Conservation (phyloP, 2,797 vertebrate genomes). For the Eurystomus glaucurus region DNA sequence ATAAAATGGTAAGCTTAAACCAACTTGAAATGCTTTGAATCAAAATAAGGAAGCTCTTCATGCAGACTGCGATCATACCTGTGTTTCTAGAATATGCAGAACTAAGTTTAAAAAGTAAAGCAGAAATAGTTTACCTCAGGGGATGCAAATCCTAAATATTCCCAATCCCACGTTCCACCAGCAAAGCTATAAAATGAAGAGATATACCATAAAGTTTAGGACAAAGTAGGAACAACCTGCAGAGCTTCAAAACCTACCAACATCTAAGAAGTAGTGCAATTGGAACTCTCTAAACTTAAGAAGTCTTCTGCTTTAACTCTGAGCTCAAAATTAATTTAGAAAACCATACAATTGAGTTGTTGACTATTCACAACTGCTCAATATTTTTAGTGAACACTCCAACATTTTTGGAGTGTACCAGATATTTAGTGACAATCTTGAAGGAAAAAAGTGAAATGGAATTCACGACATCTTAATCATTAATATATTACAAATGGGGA, state of each 20-base stretch:
- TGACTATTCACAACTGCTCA: neutral
- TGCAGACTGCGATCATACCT: slow-evolving; percentile 65
- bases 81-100: slow-evolving; percentile 67
- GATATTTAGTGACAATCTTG: neutral
- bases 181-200: slow-evolving; percentile 91
- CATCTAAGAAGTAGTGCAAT: neutral
- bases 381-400: neutral
- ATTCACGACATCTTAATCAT: neutral
- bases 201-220: slow-evolving; percentile 67
- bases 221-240: slow-evolving; percentile 36
- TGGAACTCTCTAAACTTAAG: neutral
- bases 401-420: neutral
- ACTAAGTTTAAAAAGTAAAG: slow-evolving; percentile 26
- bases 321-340: neutral
- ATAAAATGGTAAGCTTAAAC: slow-evolving; percentile 59
- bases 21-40: slow-evolving; percentile 49
- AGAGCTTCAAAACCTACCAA: neutral
- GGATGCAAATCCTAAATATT: slow-evolving; percentile 98
- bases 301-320: neutral
- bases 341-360: neutral
- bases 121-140: slow-evolving; percentile 92
- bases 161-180: slow-evolving; percentile 99
- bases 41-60: slow-evolving; percentile 55
- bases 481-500: neutral
- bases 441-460: neutral